Base-by-base conservation (phyloP, 2,113 vertebrate genomes). In the Nothobranchius furzeri region DNA sequence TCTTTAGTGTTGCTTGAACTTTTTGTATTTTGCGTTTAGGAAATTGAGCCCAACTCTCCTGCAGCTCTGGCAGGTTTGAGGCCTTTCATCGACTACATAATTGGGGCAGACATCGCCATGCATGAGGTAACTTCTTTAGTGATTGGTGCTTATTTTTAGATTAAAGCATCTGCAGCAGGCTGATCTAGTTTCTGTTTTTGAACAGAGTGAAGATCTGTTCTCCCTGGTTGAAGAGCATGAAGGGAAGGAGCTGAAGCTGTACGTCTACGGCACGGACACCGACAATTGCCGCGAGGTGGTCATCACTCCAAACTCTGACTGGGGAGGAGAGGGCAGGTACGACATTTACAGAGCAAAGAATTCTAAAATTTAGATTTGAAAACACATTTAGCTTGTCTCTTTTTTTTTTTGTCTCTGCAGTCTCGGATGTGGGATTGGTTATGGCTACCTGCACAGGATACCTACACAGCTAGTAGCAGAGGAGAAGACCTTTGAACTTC, bases 301-400 rank as follows among this genome's bases (percentile, higher is more conserved):
- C 79, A 98, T 99, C 75, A 97, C 94, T 13, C 97, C 97, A 50
- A 96, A 98, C 88, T 90, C 92, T 76, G 89, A 95, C 5, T 99
- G 98, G 97, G 98, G 96, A 25, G 97, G 97, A 90, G 95, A 97
- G 89, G 98, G 98, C 92, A 98, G 98, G 98, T 98, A 83, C 43
- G 9, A 45, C 3, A 45, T 11, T 7, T 7, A 40, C 37, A 8
- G 6, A 40, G 37, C 1, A 3, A 40, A 40, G 37, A 7, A 30
- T 30, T 4, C 4, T 30, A 3, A 40, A 40, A 40, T 40, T 40
- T 30, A 30, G 37, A 8, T 40, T 40, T 40, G 7, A 5, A 40
- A 47, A 47, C 59, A 45, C 43, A 45, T 12, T 12, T 62, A 7
- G 6, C 35, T 49, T 6, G 25, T 1, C 20, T 1, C 20, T 20